These are phyloP conservation scores for Pseudolaguvia tuberculata DNA, from an alignment of 2,113 vertebrate genomes.

Conservation along the genomic window DNA sequence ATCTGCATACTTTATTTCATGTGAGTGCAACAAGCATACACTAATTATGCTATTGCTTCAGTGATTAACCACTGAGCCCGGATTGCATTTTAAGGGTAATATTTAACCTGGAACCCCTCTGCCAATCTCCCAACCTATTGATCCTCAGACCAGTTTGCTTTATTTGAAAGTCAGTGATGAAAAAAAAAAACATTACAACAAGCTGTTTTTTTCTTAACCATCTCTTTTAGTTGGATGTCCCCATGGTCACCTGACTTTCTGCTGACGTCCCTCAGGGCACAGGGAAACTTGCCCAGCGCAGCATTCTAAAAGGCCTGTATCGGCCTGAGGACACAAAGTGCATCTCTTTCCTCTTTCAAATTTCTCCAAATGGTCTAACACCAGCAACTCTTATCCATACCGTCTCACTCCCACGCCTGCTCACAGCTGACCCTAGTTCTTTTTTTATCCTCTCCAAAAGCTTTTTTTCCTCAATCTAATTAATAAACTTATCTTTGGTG, in stretches of 20 bases:
- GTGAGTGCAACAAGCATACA: constrained; percentile 39
- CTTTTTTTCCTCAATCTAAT: constrained; percentile 64
- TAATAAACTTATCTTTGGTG: constrained; percentile 70
- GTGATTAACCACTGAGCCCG: constrained; percentile 29
- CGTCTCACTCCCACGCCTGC: neutral
- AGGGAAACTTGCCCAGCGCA: constrained; percentile 50
- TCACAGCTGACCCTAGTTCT: constrained; percentile 22
- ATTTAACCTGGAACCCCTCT: constrained; percentile 22
- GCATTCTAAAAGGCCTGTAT: constrained; percentile 54
- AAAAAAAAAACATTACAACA: constrained; percentile 35
- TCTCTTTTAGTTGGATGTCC: constrained; percentile 63
- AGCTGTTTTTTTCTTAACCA: constrained; percentile 53
- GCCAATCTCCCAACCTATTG: neutral
- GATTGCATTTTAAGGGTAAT: constrained; percentile 33
- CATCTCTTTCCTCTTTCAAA: constrained; percentile 38
- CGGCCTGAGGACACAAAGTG: constrained; percentile 50
- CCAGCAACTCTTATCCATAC: constrained; percentile 3
- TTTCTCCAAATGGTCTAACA: constrained; percentile 12
- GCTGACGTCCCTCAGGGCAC: constrained; percentile 54
- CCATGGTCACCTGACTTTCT: constrained; percentile 60
- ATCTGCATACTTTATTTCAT: constrained; percentile 62
- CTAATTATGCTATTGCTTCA: constrained; percentile 41
- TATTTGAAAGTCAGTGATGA: constrained; percentile 46
- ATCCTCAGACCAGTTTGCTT: neutral
- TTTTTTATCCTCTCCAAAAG: constrained; percentile 45